phyloP scores from a whole-genome alignment of 1,140 invertebrate genomes.

The Penaeus indicus region DNA sequence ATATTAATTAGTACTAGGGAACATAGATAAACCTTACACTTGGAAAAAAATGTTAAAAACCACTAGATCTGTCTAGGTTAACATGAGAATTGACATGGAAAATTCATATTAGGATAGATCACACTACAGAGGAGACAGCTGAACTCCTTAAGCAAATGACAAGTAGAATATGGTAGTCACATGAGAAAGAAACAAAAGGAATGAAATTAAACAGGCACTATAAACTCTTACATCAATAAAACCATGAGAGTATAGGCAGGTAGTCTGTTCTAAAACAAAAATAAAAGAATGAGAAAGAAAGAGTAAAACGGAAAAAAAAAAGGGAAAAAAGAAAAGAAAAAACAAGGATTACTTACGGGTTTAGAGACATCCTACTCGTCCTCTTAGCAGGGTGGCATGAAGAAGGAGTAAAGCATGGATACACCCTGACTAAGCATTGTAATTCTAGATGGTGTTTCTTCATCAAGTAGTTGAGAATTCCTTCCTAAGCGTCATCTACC shows the following conservation, averaged over 20 bases:
- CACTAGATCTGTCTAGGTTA: too few species aligned
- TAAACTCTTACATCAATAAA: neutral
- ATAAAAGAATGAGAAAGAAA: neutral
- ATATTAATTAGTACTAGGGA: too few species aligned
- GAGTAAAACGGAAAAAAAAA: neutral
- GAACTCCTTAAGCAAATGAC: too few species aligned
- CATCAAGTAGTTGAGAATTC: slow-evolving; percentile 97
- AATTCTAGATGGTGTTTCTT: slow-evolving; percentile 91
- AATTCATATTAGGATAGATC: too few species aligned
- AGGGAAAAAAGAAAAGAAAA: too few species aligned
- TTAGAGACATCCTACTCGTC: slow-evolving; percentile 86
- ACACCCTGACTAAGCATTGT: slow-evolving; percentile 99
- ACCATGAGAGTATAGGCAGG: neutral
- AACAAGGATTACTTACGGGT: slow-evolving; percentile 71
- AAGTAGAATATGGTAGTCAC: too few species aligned
- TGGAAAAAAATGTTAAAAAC: too few species aligned
- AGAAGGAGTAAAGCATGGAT: slow-evolving; percentile 99
- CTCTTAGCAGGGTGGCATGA: slow-evolving; percentile 93
- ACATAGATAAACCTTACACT: too few species aligned
- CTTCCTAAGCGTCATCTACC: slow-evolving; percentile 92
- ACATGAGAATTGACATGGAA: too few species aligned
- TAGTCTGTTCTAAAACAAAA: neutral
- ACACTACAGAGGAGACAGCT: too few species aligned
- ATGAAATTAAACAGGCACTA: too few species aligned
- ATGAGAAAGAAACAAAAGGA: too few species aligned